Evolutionary conservation across 92 coral and sea anemone species (phyloP), one percentile per base, ranked within the genome.

Genomic region (Ricordea florida): DNA sequence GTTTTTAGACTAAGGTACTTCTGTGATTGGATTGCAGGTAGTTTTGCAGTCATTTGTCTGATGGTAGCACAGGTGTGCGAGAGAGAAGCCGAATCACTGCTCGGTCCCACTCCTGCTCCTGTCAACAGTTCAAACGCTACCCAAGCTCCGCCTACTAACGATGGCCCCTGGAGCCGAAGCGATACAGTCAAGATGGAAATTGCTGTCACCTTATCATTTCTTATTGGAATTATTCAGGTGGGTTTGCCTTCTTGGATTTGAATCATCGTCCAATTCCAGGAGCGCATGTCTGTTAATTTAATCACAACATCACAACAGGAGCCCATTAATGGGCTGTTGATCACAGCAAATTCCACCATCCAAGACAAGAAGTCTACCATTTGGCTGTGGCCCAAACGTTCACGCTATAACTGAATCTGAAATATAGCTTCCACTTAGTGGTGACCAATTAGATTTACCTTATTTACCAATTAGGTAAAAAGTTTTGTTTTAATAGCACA

Each of bases 171-270:
- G 97, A 79, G 82, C 7, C 86, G 92, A 23, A 13, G 44, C 14
- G 91, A 88, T 14, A 79, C 83, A 16, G 59, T 57, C 65, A 94
- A 94, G 76, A 50, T 94, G 68, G 84, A 88, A 59, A 72, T 94
- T 33, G 90, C 97, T 3, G 67, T 94, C 20, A 56, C 98, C 1
- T 77, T 94, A 26, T 81, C 98, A n/a, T 65, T 94, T 26, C 85
- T 94, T 52, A 87, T 94, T 29, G 98, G 98, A 23, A 23, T 94
- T 28, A 85, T 94, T 34, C 98, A 94, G 94, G 98, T 93, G 57
- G 20, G 9, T 2, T 40, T 15, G 5, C 24, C 38, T 0, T 4
- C 25, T 20, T 4, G 25, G 13, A 5, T 64, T 60, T 22, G 22
- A 11, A 23, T 31, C 2, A 33, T 57, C 38, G 25, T n/a, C n/a